phyloP scores from a whole-genome alignment of 2,113 vertebrate species.

The Saiga tatarica region DNA sequence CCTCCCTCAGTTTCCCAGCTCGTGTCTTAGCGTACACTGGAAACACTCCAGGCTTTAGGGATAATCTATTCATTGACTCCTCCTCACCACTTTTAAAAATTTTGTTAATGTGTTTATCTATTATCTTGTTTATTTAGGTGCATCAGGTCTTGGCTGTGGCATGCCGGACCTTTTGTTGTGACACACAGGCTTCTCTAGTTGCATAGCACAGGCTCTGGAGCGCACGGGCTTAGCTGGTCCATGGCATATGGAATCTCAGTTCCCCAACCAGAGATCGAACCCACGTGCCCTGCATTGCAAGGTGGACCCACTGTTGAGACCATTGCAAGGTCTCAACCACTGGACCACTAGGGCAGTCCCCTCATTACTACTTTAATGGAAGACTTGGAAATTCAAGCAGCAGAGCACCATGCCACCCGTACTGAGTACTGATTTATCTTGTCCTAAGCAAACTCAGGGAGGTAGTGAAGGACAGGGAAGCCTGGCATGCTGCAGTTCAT shows the following conservation, averaged over 20 bases:
- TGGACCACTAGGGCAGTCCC: neutral
- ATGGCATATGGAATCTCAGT: neutral
- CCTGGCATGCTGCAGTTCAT: neutral
- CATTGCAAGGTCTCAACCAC: neutral
- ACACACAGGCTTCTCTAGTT: neutral
- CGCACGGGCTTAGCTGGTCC: neutral
- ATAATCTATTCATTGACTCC: neutral
- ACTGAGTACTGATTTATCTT: neutral
- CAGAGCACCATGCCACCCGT: neutral
- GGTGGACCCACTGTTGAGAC: too few relatives aligned
- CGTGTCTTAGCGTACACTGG: neutral
- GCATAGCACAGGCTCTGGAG: neutral
- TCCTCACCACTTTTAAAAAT: neutral
- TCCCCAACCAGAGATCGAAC: neutral
- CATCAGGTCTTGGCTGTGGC: neutral
- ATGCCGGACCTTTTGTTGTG: neutral
- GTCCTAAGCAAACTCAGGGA: neutral
- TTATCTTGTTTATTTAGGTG: neutral
- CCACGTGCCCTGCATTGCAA: neutral
- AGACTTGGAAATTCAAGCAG: neutral
- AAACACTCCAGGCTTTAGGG: fast-evolving
- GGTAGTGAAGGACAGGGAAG: neutral
- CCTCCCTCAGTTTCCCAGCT: neutral
- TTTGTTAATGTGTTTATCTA: neutral
- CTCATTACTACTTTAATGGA: neutral